These are phyloP conservation scores for Eulacestoma nigropectus DNA, from an alignment of 2,113 vertebrate genomes.

Conservation along the genomic window DNA sequence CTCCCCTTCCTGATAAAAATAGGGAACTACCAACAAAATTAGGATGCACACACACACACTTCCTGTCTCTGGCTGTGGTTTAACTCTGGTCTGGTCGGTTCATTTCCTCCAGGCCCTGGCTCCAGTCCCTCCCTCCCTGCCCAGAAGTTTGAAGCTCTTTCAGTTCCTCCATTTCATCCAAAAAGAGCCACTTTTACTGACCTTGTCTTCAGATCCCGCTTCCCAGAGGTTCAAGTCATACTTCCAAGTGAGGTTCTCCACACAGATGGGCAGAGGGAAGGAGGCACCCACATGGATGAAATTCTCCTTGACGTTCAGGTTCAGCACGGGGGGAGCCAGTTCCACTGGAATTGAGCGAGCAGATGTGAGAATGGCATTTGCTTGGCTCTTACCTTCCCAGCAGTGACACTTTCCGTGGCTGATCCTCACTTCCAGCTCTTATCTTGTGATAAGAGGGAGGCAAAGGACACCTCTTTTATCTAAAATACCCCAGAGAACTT, in stretches of 20 bases:
- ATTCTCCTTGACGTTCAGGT: background rate
- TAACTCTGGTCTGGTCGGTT: background rate
- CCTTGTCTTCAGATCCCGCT: conserved; percentile 34
- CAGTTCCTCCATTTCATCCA: background rate
- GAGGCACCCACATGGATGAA: background rate
- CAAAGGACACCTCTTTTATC: background rate
- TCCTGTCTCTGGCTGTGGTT: background rate
- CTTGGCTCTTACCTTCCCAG: background rate
- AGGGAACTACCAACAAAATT: background rate
- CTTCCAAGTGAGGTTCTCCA: conserved; percentile 5
- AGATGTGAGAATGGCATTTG: background rate
- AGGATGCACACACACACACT: background rate
- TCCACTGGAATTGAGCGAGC: background rate
- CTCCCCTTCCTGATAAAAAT: background rate
- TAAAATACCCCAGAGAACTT: background rate
- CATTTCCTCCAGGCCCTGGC: background rate
- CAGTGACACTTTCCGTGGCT: background rate
- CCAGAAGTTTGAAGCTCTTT: background rate
- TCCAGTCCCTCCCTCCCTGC: background rate
- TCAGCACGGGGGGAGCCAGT: conserved; percentile 35
- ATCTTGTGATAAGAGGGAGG: background rate
- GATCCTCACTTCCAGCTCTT: background rate
- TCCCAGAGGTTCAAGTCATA: conserved; percentile 42
- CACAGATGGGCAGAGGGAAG: conserved; percentile 41
- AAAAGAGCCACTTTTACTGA: background rate